Conservation (phyloP, 2,113 vertebrate genomes). For the Mormyrus iriodes region DNA sequence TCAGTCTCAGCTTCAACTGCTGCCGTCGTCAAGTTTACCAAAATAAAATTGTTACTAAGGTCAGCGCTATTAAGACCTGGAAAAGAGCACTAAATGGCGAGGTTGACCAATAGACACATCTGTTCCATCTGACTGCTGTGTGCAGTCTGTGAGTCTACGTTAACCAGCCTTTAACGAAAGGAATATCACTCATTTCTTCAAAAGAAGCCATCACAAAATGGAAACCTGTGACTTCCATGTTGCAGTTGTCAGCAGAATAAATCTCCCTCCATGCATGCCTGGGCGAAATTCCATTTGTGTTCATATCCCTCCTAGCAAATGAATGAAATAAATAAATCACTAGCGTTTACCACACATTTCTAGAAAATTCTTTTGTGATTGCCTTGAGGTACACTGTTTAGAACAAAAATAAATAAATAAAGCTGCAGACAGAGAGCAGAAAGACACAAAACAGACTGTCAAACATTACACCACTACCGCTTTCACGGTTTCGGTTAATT, state of each 20-base stretch:
- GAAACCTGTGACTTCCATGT: neutral
- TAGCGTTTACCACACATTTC: neutral
- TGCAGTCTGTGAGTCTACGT: neutral
- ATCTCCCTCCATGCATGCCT: neutral
- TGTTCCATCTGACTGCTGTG: neutral
- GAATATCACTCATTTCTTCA: neutral
- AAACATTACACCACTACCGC: neutral
- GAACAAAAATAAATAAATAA: neutral
- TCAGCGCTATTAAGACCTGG: neutral
- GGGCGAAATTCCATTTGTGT: neutral
- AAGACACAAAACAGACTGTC: neutral
- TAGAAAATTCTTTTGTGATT: conserved; percentile 5
- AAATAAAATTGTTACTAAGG: neutral
- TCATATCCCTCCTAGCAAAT: neutral
- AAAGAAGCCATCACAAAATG: neutral
- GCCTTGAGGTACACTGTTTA: neutral
- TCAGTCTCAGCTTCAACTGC: conserved; percentile 1
- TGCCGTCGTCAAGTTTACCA: neutral
- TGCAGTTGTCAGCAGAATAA: neutral
- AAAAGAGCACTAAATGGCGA: neutral
- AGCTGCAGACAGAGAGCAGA: neutral
- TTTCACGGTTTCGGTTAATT: neutral
- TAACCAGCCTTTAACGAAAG: neutral
- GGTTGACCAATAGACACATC: neutral
- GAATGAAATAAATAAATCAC: conserved; percentile 8